These are phyloP conservation scores for Homalodisca vitripennis DNA, from an alignment of 1,140 invertebrate species.

Conservation along the genomic window DNA sequence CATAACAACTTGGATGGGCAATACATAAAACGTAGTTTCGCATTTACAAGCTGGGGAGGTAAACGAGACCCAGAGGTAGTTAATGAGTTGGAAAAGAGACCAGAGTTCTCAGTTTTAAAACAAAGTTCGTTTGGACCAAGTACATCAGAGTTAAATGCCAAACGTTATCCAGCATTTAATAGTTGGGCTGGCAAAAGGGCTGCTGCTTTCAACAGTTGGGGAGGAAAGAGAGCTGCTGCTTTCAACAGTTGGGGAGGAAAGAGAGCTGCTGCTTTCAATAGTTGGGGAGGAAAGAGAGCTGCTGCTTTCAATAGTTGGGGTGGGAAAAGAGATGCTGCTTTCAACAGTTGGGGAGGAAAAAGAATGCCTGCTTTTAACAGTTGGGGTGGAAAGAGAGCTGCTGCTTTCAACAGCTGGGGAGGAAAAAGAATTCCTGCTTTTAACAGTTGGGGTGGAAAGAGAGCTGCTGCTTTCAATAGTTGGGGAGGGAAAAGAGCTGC, in stretches of 20 bases:
- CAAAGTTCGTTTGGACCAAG: neutral
- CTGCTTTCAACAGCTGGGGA: conserved; percentile 33
- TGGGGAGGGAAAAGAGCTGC: conserved; percentile 37
- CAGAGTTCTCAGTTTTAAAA: neutral
- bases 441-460: conserved; percentile 38
- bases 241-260: conserved; percentile 37
- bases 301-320: conserved; percentile 40
- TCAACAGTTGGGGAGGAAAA: conserved; percentile 38
- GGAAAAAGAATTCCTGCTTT: conserved; percentile 37
- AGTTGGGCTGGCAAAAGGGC: conserved; percentile 30
- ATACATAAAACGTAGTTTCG: too few relatives aligned
- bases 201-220: conserved; percentile 41
- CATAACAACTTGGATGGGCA: too few relatives aligned
- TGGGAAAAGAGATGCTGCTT: conserved; percentile 29
- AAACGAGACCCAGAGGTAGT: conserved; percentile 15
- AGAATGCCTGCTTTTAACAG: conserved; percentile 38
- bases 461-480: conserved; percentile 37
- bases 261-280: conserved; percentile 35
- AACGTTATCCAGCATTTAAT: too few relatives aligned
- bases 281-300: conserved; percentile 38
- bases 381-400: conserved; percentile 43
- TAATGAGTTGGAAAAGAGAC: neutral
- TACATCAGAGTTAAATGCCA: neutral
- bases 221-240: conserved; percentile 41
- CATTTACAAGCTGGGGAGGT: conserved; percentile 37